phyloP scores from a whole-genome alignment of 2,797 vertebrate genomes.

The Anabacerthia variegaticeps region DNA sequence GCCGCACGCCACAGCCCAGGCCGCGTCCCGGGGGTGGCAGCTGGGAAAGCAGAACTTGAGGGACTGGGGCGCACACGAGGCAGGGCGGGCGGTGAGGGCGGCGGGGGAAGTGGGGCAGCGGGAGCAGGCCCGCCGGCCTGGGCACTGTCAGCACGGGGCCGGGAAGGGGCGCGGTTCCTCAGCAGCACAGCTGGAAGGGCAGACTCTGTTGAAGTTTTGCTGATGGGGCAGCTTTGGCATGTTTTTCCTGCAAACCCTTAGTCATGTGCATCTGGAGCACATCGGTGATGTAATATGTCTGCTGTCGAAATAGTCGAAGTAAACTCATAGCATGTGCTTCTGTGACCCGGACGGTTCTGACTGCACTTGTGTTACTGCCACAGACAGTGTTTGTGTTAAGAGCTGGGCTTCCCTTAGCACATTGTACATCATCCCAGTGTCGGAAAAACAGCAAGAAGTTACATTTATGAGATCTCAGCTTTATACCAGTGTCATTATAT shows the following conservation, averaged over 20 bases:
- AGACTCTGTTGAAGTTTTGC: background rate
- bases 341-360: background rate
- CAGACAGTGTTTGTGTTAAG: background rate
- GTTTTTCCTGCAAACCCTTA: background rate
- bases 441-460: background rate
- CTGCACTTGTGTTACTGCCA: background rate
- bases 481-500: background rate
- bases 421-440: background rate
- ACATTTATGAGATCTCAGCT: background rate
- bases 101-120: background rate
- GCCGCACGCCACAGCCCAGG: accelerated
- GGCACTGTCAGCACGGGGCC: background rate
- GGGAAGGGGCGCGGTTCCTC: background rate
- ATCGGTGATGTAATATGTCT: background rate
- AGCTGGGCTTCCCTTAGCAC: background rate
- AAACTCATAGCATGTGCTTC: background rate
- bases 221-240: background rate
- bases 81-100: background rate
- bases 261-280: background rate
- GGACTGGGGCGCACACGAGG: accelerated
- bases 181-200: background rate
- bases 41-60: background rate
- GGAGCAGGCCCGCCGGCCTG: background rate
- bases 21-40: accelerated
- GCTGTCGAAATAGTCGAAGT: background rate